A percentile compares a stretch with the other conserved stretches of the same genome.
Conservation (phyloP, 2,113 vertebrate genomes). For the Laticauda colubrina region DNA sequence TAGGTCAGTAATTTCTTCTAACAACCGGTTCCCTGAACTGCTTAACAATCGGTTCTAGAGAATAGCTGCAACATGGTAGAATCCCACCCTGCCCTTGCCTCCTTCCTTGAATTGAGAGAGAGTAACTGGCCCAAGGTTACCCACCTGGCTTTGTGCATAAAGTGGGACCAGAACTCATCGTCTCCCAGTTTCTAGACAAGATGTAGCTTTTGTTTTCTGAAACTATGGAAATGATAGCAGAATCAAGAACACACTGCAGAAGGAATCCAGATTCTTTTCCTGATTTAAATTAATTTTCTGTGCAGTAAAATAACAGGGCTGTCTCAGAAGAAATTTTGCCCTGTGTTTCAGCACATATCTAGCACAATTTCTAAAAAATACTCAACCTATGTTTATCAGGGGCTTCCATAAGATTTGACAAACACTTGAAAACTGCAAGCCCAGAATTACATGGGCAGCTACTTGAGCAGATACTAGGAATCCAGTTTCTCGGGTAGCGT, state of each 20-base stretch:
- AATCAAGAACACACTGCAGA: neutral
- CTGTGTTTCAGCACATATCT: neutral
- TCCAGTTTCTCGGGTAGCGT: neutral
- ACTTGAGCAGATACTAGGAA: neutral
- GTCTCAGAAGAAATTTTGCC: neutral
- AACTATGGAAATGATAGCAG: neutral
- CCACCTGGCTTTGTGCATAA: too few relatives aligned
- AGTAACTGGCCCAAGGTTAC: too few relatives aligned
- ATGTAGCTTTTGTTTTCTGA: neutral
- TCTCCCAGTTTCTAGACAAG: neutral
- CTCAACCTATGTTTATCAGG: neutral
- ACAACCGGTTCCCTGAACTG: too few relatives aligned
- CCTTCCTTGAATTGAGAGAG: too few relatives aligned
- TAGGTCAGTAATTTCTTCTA: too few relatives aligned
- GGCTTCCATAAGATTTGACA: neutral
- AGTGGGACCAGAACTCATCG: too few relatives aligned
- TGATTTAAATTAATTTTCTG: neutral
- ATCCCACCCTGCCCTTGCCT: too few relatives aligned
- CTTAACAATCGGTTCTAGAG: too few relatives aligned
- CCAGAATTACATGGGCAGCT: neutral
- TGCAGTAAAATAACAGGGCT: neutral
- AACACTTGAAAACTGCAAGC: neutral
- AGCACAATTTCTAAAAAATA: neutral
- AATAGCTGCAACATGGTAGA: too few relatives aligned
- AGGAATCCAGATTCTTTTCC: neutral